Percentiles rank a stretch among this genome's conserved stretches.
These are phyloP conservation scores for Octodon degus DNA, from an alignment of 2,113 vertebrate genomes.

Conservation along the genomic window DNA sequence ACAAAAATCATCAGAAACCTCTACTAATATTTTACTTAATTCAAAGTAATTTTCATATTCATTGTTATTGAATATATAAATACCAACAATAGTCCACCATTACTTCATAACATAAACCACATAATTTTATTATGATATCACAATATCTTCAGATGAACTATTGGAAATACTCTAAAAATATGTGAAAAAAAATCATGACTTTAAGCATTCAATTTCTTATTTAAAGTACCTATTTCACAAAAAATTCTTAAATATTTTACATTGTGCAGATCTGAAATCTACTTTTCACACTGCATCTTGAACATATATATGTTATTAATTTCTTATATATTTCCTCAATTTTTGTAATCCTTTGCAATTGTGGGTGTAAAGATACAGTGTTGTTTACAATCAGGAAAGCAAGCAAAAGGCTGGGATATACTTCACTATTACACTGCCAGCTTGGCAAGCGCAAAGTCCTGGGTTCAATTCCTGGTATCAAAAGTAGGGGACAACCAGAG, in stretches of 20 bases:
- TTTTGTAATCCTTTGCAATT: neutral
- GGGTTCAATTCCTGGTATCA: no score
- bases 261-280: neutral
- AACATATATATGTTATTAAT: neutral
- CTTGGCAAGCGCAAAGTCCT: no score
- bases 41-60: accelerated
- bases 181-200: neutral
- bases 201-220: neutral
- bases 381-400: neutral
- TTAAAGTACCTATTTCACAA: neutral
- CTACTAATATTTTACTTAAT: neutral
- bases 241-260: neutral
- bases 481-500: no score
- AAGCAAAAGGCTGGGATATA: neutral
- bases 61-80: neutral
- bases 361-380: neutral
- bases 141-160: neutral
- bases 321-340: neutral
- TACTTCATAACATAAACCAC: neutral
- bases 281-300: neutral
- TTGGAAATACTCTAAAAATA: neutral
- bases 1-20: neutral
- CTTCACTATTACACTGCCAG: no score
- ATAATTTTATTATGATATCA: neutral
- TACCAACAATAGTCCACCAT: neutral